Evolutionary conservation across 2,113 vertebrate species (phyloP).

Genomic region (Oreochromis spilurus): DNA sequence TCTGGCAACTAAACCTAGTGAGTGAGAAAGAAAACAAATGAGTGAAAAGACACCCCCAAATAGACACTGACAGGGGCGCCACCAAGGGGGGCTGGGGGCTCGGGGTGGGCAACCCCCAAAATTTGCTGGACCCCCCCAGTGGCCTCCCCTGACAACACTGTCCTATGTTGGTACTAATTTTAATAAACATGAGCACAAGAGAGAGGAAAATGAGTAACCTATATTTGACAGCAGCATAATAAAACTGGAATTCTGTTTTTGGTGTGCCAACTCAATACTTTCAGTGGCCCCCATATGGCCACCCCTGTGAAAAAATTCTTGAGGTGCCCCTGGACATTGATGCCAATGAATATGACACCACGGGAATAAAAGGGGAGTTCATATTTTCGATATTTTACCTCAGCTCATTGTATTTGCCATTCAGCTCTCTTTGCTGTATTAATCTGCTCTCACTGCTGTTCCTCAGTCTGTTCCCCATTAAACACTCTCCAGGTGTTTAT

Average conservation of each 20-base stretch:
- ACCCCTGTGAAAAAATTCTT: not conserved
- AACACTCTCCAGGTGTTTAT: slow-evolving; percentile 22
- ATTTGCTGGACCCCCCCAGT: not conserved
- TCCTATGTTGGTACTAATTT: not conserved
- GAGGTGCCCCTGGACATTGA: not conserved
- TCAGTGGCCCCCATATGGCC: not conserved
- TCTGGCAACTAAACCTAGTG: not conserved
- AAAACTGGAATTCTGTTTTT: not conserved
- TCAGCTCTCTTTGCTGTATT: not conserved
- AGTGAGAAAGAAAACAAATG: not conserved
- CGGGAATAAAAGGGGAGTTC: not conserved
- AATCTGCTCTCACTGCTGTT: not conserved
- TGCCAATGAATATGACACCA: not conserved
- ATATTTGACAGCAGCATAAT: not conserved
- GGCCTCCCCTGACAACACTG: not conserved
- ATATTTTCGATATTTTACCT: not conserved
- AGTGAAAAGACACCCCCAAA: not conserved
- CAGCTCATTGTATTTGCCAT: not conserved
- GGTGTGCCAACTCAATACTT: accelerated
- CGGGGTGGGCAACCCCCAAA: not conserved
- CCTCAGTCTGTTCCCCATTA: slow-evolving; percentile 25
- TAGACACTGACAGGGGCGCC: not conserved
- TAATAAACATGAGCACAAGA: not conserved
- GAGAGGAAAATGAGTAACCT: not conserved
- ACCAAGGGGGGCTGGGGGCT: not conserved